phyloP scores from a whole-genome alignment of 1,140 invertebrate genomes.

The Drosophila repleta region DNA sequence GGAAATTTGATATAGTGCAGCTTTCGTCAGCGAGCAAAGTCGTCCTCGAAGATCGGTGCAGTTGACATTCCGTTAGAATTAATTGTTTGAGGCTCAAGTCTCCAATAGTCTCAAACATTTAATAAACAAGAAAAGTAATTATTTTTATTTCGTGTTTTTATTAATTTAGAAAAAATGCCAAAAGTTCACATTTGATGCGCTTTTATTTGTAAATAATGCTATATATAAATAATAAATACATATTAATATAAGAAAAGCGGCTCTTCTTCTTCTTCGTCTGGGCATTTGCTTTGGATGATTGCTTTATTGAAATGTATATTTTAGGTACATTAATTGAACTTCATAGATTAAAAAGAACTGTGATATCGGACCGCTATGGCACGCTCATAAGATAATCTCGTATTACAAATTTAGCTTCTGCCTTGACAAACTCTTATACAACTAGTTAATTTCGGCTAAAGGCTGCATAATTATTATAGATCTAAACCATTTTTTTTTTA shows the following conservation, averaged over 20 bases:
- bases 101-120: no score
- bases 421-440: slow-evolving; percentile 34
- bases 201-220: slow-evolving; percentile 32
- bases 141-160: no score
- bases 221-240: slow-evolving; percentile 4
- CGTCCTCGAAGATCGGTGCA: no score
- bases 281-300: slow-evolving; percentile 21
- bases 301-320: slow-evolving; percentile 26
- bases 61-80: no score
- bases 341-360: slow-evolving; percentile 21
- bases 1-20: neutral
- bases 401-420: slow-evolving; percentile 16
- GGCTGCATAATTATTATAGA: slow-evolving; percentile 28
- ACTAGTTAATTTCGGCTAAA: slow-evolving; percentile 25
- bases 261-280: no score
- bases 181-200: slow-evolving; percentile 13
- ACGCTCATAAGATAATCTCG: slow-evolving; percentile 17
- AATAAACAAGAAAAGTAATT: no score
- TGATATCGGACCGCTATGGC: slow-evolving; percentile 29
- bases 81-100: no score
- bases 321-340: slow-evolving; percentile 22
- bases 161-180: neutral
- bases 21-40: neutral
- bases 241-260: no score
- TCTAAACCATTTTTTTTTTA: slow-evolving; percentile 21